These are phyloP conservation scores for Acronicta psi DNA, from an alignment of 2,888 invertebrate species.

Conservation along the genomic window DNA sequence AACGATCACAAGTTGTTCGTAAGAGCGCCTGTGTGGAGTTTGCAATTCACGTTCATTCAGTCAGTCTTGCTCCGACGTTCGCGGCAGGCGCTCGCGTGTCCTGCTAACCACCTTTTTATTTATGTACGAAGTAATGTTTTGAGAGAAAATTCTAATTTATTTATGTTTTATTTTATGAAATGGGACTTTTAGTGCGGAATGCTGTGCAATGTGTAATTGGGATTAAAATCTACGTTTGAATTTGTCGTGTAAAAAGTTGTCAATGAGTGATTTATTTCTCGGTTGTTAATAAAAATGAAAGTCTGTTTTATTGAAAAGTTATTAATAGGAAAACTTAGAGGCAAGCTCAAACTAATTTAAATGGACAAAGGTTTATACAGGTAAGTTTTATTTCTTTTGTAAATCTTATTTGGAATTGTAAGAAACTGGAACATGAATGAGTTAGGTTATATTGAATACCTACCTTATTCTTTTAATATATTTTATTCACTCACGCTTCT, in stretches of 20 bases:
- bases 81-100: constrained; percentile 63
- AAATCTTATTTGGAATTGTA: not conserved
- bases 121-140: constrained; percentile 37
- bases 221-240: constrained; percentile 8
- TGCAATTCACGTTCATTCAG: constrained; percentile 63
- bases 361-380: constrained; percentile 31
- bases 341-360: constrained; percentile 14
- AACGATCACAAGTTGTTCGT: constrained; percentile 45
- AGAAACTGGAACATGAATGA: too few relatives aligned
- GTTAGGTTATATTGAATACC: too few relatives aligned
- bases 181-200: constrained; percentile 12
- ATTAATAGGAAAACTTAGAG: constrained; percentile 26
- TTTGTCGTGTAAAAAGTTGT: constrained; percentile 13
- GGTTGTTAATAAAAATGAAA: constrained; percentile 26
- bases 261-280: constrained; percentile 25
- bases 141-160: constrained; percentile 27
- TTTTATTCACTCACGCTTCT: too few relatives aligned
- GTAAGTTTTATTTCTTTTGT: constrained; percentile 21
- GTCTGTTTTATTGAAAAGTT: constrained; percentile 41
- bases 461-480: too few relatives aligned
- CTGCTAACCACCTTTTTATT: constrained; percentile 10
- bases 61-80: constrained; percentile 72
- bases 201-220: constrained; percentile 23
- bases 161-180: constrained; percentile 21
- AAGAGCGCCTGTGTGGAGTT: constrained; percentile 52